phyloP scores from a whole-genome alignment of 2,113 vertebrate genomes.

The Notarius lentiginosus region DNA sequence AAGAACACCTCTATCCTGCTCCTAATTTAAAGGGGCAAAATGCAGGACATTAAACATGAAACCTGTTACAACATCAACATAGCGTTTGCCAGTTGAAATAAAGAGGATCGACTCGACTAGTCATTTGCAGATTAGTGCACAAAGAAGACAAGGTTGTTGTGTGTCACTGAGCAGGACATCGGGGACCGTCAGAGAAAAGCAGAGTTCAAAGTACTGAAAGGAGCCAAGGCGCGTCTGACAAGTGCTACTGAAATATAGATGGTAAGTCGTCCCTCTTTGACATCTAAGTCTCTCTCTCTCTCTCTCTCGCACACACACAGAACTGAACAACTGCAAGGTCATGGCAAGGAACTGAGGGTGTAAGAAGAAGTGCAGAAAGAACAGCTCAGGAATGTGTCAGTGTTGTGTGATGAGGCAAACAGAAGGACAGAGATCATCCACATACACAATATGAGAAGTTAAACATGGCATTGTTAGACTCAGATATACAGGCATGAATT shows the following conservation, averaged over 20 bases:
- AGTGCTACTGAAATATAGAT: slow-evolving; percentile 69
- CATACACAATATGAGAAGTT: not conserved
- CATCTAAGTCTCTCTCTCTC: slow-evolving; percentile 58
- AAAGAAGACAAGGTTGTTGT: slow-evolving; percentile 1
- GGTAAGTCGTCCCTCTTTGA: slow-evolving; percentile 60
- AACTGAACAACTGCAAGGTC: too few relatives aligned
- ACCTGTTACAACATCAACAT: not conserved
- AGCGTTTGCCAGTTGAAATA: not conserved
- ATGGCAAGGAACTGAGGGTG: not conserved
- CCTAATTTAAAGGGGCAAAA: not conserved
- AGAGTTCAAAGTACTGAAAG: slow-evolving; percentile 55
- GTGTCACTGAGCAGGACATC: not conserved
- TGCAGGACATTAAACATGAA: not conserved
- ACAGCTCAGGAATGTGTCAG: not conserved
- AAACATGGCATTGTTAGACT: not conserved
- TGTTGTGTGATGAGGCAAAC: not conserved
- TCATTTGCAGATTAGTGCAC: not conserved
- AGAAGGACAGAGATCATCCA: not conserved
- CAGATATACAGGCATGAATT: not conserved
- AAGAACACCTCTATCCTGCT: not conserved
- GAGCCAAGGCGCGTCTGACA: slow-evolving; percentile 51
- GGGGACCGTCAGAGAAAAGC: slow-evolving; percentile 1
- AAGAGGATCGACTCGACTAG: not conserved
- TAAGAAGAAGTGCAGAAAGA: not conserved
- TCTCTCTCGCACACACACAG: slow-evolving; percentile 14